A percentile compares a stretch with the other conserved stretches of the same genome.
These are phyloP conservation scores for Calameuta pallipes DNA, from an alignment of 2,888 invertebrate genomes.

Conservation along the genomic window DNA sequence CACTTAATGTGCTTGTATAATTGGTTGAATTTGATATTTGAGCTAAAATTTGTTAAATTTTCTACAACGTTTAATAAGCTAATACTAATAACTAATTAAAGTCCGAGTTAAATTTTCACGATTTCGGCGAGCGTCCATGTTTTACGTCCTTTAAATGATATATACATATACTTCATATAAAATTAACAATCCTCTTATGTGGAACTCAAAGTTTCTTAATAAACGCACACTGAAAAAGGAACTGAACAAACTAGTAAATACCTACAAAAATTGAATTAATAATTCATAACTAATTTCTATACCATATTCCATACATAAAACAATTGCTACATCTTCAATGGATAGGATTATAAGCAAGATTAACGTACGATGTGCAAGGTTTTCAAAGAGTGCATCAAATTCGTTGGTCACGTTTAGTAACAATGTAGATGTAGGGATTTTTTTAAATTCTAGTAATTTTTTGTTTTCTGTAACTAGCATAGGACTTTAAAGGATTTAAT, in stretches of 20 bases:
- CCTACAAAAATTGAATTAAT: neutral
- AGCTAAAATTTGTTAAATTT: too few species aligned
- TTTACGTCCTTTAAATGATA: too few species aligned
- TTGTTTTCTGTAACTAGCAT: neutral
- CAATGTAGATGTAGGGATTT: neutral
- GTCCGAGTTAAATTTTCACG: too few species aligned
- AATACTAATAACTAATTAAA: too few species aligned
- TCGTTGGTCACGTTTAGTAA: too few species aligned
- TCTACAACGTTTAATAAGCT: too few species aligned
- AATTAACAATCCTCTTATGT: neutral
- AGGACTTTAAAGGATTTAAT: neutral
- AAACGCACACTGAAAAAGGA: neutral
- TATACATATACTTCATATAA: too few species aligned
- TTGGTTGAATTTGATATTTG: too few species aligned
- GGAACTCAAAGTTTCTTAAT: neutral
- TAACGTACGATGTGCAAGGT: neutral
- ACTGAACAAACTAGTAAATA: neutral
- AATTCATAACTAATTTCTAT: neutral
- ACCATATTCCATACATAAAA: too few species aligned
- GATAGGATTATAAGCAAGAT: neutral
- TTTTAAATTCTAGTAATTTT: neutral
- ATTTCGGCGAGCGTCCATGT: too few species aligned
- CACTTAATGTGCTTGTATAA: too few species aligned
- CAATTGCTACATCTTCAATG: neutral
- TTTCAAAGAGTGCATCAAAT: neutral